A percentile compares a stretch with the other conserved stretches of the same genome.
phyloP scores from a whole-genome alignment of 2,797 vertebrate species.

The Lagocephalus sceleratus region DNA sequence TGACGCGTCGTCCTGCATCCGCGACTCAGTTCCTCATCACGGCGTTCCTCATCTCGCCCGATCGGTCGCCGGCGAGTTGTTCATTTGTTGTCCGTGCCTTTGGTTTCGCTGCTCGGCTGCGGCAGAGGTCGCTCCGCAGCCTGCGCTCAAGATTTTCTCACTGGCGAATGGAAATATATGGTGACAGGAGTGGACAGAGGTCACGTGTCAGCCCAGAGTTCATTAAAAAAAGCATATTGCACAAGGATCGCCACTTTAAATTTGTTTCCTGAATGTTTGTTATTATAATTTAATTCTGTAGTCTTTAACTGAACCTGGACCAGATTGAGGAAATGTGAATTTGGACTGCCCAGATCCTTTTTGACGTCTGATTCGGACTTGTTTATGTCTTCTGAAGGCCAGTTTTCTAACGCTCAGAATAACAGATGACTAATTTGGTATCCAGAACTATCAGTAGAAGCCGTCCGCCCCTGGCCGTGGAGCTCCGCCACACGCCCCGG shows the following conservation, averaged over 20 bases:
- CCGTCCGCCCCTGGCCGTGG: too few relatives aligned
- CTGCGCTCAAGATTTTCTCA: constrained; percentile 8
- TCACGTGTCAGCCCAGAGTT: constrained; percentile 13
- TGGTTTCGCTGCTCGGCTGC: constrained; percentile 55
- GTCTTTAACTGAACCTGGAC: constrained; percentile 5
- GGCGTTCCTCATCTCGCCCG: constrained; percentile 28
- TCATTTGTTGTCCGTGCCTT: constrained; percentile 73
- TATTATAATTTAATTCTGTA: constrained; percentile 8
- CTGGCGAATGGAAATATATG: constrained; percentile 24
- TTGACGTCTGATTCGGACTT: constrained; percentile 9
- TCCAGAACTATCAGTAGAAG: neutral
- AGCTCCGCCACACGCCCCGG: neutral
- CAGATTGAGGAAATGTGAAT: constrained; percentile 5
- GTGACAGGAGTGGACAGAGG: constrained; percentile 12
- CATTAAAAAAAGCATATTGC: constrained; percentile 10
- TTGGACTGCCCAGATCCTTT: constrained; percentile 11
- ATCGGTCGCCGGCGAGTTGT: constrained; percentile 26
- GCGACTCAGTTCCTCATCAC: constrained; percentile 24
- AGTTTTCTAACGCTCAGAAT: constrained; percentile 15
- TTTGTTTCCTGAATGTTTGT: constrained; percentile 12
- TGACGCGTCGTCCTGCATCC: constrained; percentile 31
- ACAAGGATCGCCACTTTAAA: constrained; percentile 10
- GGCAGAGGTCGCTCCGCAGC: constrained; percentile 35
- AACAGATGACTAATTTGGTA: constrained; percentile 18
- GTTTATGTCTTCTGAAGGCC: constrained; percentile 7